Evolutionary conservation across 1,140 invertebrate species (phyloP).

Genomic region (Lepidotrigona ventralis): DNA sequence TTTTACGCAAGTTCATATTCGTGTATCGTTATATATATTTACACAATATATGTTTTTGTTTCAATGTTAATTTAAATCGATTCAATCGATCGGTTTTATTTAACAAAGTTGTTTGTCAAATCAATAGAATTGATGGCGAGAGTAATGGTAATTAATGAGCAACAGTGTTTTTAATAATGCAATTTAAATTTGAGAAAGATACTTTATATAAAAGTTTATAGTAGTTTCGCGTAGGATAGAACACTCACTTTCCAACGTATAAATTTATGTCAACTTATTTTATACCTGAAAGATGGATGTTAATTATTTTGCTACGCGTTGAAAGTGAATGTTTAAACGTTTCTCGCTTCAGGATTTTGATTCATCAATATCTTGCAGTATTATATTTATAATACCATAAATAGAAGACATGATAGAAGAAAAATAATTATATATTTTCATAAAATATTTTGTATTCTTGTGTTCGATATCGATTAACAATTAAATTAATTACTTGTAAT

Average conservation of each 20-base stretch:
- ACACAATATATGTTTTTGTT: slow-evolving; percentile 10
- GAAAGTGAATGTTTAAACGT: not conserved
- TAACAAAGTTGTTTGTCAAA: slow-evolving; percentile 23
- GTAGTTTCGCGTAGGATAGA: not conserved
- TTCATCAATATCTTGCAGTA: not conserved
- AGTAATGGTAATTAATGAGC: not conserved
- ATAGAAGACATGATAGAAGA: not conserved
- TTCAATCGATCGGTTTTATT: slow-evolving; percentile 13
- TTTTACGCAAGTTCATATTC: slow-evolving; percentile 20
- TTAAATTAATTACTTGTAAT: not conserved
- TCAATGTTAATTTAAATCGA: slow-evolving; percentile 33
- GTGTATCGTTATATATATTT: slow-evolving; percentile 5
- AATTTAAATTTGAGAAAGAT: not conserved
- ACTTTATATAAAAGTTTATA: not conserved
- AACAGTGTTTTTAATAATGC: not conserved
- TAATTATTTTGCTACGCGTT: not conserved
- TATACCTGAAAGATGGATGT: no score
- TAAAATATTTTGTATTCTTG: not conserved
- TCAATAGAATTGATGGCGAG: slow-evolving; percentile 7
- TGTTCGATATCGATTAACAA: not conserved
- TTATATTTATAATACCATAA: not conserved
- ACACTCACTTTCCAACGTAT: not conserved
- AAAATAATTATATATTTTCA: not conserved
- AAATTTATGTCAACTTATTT: not conserved
- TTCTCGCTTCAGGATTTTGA: not conserved